Percentiles rank a stretch among this genome's conserved stretches.
These are phyloP conservation scores for Leucophenga varia DNA, from an alignment of 1,140 invertebrate species.

Conservation along the genomic window DNA sequence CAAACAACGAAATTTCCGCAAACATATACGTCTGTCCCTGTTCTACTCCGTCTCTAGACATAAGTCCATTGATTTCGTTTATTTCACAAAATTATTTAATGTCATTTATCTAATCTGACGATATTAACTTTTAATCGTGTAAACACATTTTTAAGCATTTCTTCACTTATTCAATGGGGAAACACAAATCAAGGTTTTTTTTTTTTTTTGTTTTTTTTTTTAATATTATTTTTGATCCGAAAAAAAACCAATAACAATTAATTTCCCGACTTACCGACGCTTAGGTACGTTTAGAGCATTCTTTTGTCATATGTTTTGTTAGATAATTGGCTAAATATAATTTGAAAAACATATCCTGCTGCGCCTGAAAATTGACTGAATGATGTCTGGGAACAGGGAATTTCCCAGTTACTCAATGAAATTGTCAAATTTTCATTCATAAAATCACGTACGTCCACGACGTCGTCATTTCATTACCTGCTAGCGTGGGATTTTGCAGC, in stretches of 20 bases:
- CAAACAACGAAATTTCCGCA: conserved; percentile 42
- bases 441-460: conserved; percentile 24
- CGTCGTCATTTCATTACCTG: conserved; percentile 41
- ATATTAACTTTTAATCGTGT: conserved; percentile 21
- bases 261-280: conserved; percentile 45
- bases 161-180: too few relatives aligned
- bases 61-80: conserved; percentile 2
- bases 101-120: conserved; percentile 20
- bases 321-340: conserved; percentile 52
- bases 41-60: too few relatives aligned
- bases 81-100: conserved; percentile 6
- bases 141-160: too few relatives aligned
- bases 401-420: conserved; percentile 32
- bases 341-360: too few relatives aligned
- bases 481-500: conserved; percentile 44
- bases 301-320: conserved; percentile 52
- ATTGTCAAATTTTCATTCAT: conserved; percentile 35
- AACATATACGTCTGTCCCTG: conserved; percentile 15
- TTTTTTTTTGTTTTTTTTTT: too few relatives aligned
- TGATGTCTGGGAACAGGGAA: conserved; percentile 23
- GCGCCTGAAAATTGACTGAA: too few relatives aligned
- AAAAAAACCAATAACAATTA: conserved; percentile 38
- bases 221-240: too few relatives aligned
- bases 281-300: conserved; percentile 15
- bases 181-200: too few relatives aligned